Conservation (phyloP, 2,888 invertebrate genomes). For the Kuschelorhynchus macadamiae region DNA sequence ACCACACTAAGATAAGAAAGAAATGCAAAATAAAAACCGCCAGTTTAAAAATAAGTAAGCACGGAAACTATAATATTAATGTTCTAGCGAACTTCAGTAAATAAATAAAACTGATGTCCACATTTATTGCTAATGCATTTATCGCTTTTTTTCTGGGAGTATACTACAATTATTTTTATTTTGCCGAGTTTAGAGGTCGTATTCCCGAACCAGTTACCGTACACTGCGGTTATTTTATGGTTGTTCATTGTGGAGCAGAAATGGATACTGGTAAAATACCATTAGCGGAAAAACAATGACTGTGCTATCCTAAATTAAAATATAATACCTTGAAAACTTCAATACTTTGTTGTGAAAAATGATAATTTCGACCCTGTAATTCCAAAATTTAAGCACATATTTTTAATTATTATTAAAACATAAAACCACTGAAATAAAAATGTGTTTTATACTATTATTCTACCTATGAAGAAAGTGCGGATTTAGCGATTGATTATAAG, state of each 20-base stretch:
- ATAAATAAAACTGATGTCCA: constrained; percentile 28
- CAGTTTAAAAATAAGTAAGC: background rate
- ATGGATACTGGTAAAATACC: background rate
- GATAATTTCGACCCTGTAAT: too few relatives aligned
- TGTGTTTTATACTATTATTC: too few relatives aligned
- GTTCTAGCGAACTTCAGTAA: constrained; percentile 5
- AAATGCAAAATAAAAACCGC: too few relatives aligned
- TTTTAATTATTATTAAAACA: too few relatives aligned
- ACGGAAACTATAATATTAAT: constrained; percentile 1
- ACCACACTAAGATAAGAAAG: constrained; percentile 1
- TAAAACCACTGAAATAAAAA: too few relatives aligned
- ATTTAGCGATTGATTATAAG: too few relatives aligned
- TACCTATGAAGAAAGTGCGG: too few relatives aligned
- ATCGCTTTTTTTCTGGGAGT: constrained; percentile 25
- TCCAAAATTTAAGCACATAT: too few relatives aligned
- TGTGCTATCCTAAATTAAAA: too few relatives aligned
- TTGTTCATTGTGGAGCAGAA: background rate
- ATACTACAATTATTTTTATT: constrained; percentile 37
- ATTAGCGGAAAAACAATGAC: too few relatives aligned
- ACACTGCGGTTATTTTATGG: background rate
- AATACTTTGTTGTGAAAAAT: too few relatives aligned
- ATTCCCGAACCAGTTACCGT: constrained; percentile 18
- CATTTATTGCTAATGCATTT: constrained; percentile 24
- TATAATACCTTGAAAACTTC: too few relatives aligned
- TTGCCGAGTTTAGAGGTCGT: constrained; percentile 31